phyloP scores from a whole-genome alignment of 2,797 vertebrate genomes.

The Gymnothorax reevesii region DNA sequence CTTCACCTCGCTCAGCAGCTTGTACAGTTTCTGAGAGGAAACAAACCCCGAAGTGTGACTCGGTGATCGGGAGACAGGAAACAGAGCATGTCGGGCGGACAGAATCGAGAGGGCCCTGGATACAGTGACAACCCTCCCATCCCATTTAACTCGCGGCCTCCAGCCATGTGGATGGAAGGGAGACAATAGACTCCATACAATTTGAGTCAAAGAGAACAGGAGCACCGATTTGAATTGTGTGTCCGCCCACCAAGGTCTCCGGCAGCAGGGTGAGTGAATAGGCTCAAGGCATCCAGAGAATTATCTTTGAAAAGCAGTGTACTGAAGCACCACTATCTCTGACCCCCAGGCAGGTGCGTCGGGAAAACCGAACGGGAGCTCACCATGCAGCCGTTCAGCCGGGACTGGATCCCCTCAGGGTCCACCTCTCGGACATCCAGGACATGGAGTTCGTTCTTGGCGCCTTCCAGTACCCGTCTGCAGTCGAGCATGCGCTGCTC shows the following conservation, averaged over 20 bases:
- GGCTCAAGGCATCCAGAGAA: neutral
- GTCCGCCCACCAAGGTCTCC: neutral
- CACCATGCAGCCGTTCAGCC: slow-evolving; percentile 92
- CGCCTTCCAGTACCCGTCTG: slow-evolving; percentile 85
- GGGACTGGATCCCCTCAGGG: slow-evolving; percentile 85
- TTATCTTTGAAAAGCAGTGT: neutral
- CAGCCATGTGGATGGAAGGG: neutral
- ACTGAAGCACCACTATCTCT: neutral
- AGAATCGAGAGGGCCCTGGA: neutral
- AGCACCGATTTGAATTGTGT: neutral
- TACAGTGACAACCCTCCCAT: neutral
- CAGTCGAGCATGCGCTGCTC: slow-evolving; percentile 98
- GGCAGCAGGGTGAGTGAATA: neutral
- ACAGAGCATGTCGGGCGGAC: slow-evolving; percentile 6
- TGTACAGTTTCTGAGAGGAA: slow-evolving; percentile 86
- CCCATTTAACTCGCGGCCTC: neutral
- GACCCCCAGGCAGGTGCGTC: neutral
- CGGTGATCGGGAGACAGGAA: neutral
- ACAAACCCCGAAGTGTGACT: slow-evolving; percentile 26
- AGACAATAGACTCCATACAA: neutral
- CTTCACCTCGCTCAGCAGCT: slow-evolving; percentile 95
- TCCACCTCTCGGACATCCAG: slow-evolving; percentile 83
- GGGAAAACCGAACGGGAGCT: slow-evolving; percentile 32
- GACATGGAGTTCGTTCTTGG: slow-evolving; percentile 85
- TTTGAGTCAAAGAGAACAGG: neutral